These are phyloP conservation scores for Tenualosa ilisha DNA, from an alignment of 2,797 vertebrate genomes.

Conservation along the genomic window DNA sequence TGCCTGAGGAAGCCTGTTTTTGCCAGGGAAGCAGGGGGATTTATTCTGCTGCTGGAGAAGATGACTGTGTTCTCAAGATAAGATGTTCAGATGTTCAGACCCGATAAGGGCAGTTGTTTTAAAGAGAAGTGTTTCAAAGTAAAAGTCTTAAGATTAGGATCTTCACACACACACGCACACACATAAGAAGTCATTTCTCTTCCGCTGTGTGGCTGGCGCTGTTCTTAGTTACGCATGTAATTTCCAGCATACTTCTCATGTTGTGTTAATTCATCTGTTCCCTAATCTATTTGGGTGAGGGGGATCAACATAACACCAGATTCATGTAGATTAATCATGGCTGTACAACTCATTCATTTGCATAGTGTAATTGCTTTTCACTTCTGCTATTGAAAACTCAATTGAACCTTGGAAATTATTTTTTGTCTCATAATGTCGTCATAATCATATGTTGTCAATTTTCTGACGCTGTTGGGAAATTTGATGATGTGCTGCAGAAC, in stretches of 20 bases:
- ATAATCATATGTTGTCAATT: no score
- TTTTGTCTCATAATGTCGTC: background rate
- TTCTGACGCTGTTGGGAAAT: background rate
- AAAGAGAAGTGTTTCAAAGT: conserved; percentile 50
- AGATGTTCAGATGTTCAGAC: conserved; percentile 57
- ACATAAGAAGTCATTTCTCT: conserved; percentile 23
- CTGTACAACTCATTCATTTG: conserved; percentile 15
- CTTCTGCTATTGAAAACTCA: conserved; percentile 14
- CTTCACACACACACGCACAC: conserved; percentile 21
- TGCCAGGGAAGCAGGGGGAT: conserved; percentile 46
- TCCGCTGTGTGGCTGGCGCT: conserved; percentile 26
- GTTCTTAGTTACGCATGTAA: conserved; percentile 17
- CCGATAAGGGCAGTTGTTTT: conserved; percentile 45
- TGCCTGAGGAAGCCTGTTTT: conserved; percentile 47
- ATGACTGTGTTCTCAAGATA: conserved; percentile 63
- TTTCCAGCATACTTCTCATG: conserved; percentile 16
- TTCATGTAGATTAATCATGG: conserved; percentile 1
- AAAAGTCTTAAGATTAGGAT: conserved; percentile 47
- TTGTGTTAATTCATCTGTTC: background rate
- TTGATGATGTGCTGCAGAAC: background rate
- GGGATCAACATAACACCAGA: conserved; percentile 8
- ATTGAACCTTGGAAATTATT: background rate
- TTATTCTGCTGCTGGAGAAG: conserved; percentile 50
- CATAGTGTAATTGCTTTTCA: conserved; percentile 8
- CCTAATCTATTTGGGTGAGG: background rate